phyloP scores from a whole-genome alignment of 2,888 invertebrate species.

The Heliconius ismenius region DNA sequence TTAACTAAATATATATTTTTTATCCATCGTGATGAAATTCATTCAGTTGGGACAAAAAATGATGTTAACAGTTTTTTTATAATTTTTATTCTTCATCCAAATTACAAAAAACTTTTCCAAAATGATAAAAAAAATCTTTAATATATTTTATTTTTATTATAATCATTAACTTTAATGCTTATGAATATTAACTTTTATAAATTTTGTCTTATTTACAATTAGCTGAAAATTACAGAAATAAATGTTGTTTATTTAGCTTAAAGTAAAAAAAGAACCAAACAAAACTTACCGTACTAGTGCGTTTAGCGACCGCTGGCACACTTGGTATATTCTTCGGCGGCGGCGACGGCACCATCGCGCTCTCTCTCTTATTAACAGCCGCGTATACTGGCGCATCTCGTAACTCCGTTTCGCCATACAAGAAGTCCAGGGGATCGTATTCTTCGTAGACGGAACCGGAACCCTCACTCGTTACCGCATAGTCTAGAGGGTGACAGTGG shows the following conservation, averaged over 20 bases:
- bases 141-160: too few relatives aligned
- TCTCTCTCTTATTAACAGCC: constrained; percentile 67
- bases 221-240: too few relatives aligned
- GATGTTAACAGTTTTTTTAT: too few relatives aligned
- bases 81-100: too few relatives aligned
- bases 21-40: too few relatives aligned
- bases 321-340: constrained; percentile 73
- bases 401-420: constrained; percentile 78
- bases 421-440: constrained; percentile 76
- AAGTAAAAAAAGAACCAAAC: constrained; percentile 40
- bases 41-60: too few relatives aligned
- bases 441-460: constrained; percentile 78
- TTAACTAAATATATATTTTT: too few relatives aligned
- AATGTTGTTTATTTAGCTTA: not conserved
- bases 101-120: too few relatives aligned
- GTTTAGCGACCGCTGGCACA: constrained; percentile 64
- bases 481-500: constrained; percentile 53
- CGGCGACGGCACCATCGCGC: constrained; percentile 67
- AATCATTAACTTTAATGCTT: too few relatives aligned
- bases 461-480: constrained; percentile 69
- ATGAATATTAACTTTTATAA: too few relatives aligned
- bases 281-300: constrained; percentile 71
- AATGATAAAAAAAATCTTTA: too few relatives aligned
- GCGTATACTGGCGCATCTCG: constrained; percentile 74
- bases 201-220: too few relatives aligned